Evolutionary conservation across 1,140 invertebrate genomes (phyloP).

Genomic region (Pachyrhynchus sulphureomaculatus): DNA sequence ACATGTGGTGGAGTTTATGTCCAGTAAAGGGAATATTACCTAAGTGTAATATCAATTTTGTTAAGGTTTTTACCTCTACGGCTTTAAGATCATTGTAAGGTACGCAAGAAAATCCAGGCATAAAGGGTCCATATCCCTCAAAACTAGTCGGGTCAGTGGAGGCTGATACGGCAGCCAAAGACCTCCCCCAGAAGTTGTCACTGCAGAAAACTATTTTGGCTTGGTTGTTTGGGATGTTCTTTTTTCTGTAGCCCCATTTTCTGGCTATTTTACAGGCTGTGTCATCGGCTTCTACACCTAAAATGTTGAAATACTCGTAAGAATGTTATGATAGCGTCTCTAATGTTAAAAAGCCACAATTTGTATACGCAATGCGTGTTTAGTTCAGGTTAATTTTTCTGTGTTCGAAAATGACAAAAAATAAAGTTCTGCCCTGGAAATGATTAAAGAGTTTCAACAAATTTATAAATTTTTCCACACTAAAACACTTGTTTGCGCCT

Average conservation of each 20-base stretch:
- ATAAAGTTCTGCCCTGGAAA: too few relatives aligned
- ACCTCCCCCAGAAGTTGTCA: slow-evolving; percentile 98
- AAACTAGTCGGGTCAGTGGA: slow-evolving; percentile 91
- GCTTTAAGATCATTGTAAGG: slow-evolving; percentile 87
- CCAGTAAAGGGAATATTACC: too few relatives aligned
- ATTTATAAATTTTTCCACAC: too few relatives aligned
- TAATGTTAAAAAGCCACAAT: too few relatives aligned
- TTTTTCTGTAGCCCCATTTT: slow-evolving; percentile 94
- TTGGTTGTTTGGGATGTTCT: slow-evolving; percentile 84
- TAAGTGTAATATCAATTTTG: too few relatives aligned
- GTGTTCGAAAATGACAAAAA: too few relatives aligned
- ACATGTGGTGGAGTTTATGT: too few relatives aligned
- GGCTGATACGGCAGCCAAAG: slow-evolving; percentile 88
- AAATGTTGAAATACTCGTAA: slow-evolving; percentile 13
- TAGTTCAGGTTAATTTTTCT: too few relatives aligned
- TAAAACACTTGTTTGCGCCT: too few relatives aligned
- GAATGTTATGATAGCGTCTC: neutral
- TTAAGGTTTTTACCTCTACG: slow-evolving; percentile 73
- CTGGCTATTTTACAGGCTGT: slow-evolving; percentile 92
- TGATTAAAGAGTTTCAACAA: too few relatives aligned
- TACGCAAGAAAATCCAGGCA: slow-evolving; percentile 85
- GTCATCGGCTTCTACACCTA: slow-evolving; percentile 92
- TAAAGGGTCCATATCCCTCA: slow-evolving; percentile 89
- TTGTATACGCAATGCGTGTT: too few relatives aligned
- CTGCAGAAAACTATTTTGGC: slow-evolving; percentile 92